Evolutionary conservation across 2,113 vertebrate genomes (phyloP).

Genomic region (Oreochromis tanganicae): DNA sequence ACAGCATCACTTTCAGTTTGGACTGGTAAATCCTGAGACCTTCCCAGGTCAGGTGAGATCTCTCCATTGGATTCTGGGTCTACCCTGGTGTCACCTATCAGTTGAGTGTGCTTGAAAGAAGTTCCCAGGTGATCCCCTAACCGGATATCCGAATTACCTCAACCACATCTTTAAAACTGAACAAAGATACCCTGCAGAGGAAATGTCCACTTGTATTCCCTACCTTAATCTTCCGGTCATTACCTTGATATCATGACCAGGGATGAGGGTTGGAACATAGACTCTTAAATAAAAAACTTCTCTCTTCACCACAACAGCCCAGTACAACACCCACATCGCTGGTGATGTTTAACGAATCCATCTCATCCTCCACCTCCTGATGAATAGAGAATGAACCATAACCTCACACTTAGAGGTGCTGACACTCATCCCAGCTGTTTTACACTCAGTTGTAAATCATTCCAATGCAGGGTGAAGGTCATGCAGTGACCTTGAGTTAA

Average conservation of each 20-base stretch:
- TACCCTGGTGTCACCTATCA: accelerated
- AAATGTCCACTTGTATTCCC: not conserved
- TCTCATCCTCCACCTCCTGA: not conserved
- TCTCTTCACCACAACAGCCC: not conserved
- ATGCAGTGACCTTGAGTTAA: not conserved
- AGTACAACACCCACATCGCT: not conserved
- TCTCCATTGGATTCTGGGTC: not conserved
- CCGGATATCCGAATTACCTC: accelerated
- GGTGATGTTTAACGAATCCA: not conserved
- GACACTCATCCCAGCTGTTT: not conserved
- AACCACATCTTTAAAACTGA: not conserved
- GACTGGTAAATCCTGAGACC: not conserved
- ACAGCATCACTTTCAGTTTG: not conserved
- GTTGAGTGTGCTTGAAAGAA: not conserved
- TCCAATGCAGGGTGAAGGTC: not conserved
- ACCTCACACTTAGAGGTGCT: not conserved
- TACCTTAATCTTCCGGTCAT: not conserved
- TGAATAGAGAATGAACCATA: not conserved
- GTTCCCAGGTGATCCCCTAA: not conserved
- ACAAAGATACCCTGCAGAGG: accelerated
- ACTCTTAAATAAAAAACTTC: not conserved
- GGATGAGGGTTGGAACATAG: accelerated
- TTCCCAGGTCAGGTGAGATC: not conserved
- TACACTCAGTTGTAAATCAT: not conserved
- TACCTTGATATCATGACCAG: not conserved